Evolutionary conservation across 53 echinoderm and acorn worm species (phyloP), one percentile per base, ranked within the genome.

Genomic region (Mesocentrotus franciscanus): DNA sequence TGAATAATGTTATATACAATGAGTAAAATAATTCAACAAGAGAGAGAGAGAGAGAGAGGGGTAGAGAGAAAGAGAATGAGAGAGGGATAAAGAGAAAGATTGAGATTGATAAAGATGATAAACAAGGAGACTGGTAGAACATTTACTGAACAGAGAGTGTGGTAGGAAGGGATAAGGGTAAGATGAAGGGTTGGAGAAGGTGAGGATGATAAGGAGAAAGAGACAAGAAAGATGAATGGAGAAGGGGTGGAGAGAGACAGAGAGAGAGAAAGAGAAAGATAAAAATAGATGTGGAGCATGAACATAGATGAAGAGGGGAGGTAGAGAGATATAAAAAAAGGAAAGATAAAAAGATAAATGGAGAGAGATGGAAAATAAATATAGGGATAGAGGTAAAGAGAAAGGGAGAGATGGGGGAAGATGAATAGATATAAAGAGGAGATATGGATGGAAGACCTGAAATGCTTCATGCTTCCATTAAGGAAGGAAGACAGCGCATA

Each of bases 401-500:
- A 64, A 26, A 34, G 91, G 36, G 91, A 66, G 20, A 35, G 66
- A 91, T 56, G 58, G 66, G 24, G 33, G 14, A 32, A 34, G 91
- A 91, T 33, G 66, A 39, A 90, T 15, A 17, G 9, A 90, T 22
- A n/a, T 6, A 22, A 61, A 84, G 61, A 90, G 59, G 61, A 60
- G 10, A 90, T 14, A 30, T 29, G 59, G 6, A 60, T 0, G 6
- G 61, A 29, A 57, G 57, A 18, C 13, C 0, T 15, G 34, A 9
- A 30, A 11, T 34, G 66, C 64, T 32, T 91, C 91, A 11, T 34
- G 66, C 64, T 32, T 91, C 91, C 91, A 91, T 91, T 91, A 91
- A 66, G 91, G 66, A 29, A 68, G 91, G 91, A 91, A 91, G 91
- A 66, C 39, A 22, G 68, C 66, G 9, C 18, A 66, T 91, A 91